Conservation (phyloP, 1,140 invertebrate genomes). For the Parapsyche elsis region DNA sequence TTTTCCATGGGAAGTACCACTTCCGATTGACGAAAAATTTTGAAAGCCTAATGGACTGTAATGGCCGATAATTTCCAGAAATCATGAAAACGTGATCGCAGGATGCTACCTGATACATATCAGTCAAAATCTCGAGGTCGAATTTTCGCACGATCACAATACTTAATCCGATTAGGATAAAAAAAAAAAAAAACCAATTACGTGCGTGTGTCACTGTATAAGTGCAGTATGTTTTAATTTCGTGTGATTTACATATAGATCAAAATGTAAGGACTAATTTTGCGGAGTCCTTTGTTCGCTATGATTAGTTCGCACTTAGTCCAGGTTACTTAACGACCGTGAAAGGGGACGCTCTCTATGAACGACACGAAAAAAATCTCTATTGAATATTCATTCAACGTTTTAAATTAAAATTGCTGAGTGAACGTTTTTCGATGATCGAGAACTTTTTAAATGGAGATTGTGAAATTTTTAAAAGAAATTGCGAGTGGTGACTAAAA, state of each 20-base stretch:
- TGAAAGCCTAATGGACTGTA: no score
- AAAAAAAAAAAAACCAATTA: no score
- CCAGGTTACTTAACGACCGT: slow-evolving; percentile 26
- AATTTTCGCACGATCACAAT: no score
- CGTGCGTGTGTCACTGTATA: not conserved
- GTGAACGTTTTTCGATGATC: slow-evolving; percentile 12
- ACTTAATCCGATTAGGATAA: no score
- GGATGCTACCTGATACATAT: no score
- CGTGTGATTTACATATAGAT: not conserved
- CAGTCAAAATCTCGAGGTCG: no score
- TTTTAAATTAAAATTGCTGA: slow-evolving; percentile 7
- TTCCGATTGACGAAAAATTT: no score
- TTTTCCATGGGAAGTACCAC: no score
- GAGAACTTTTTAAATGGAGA: slow-evolving; percentile 24
- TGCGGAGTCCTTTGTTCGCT: not conserved
- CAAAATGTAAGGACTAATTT: not conserved
- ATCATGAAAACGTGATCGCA: no score
- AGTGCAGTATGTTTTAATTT: not conserved
- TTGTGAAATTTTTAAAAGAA: not conserved
- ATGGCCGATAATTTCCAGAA: no score
- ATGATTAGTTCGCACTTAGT: slow-evolving; percentile 6
- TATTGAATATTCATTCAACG: slow-evolving; percentile 39
- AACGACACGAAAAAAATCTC: slow-evolving; percentile 20
- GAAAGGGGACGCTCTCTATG: not conserved
- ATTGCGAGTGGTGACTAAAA: no score